Evolutionary conservation across 2,113 vertebrate genomes (phyloP).

Genomic region (Malurus alboscapulatus): DNA sequence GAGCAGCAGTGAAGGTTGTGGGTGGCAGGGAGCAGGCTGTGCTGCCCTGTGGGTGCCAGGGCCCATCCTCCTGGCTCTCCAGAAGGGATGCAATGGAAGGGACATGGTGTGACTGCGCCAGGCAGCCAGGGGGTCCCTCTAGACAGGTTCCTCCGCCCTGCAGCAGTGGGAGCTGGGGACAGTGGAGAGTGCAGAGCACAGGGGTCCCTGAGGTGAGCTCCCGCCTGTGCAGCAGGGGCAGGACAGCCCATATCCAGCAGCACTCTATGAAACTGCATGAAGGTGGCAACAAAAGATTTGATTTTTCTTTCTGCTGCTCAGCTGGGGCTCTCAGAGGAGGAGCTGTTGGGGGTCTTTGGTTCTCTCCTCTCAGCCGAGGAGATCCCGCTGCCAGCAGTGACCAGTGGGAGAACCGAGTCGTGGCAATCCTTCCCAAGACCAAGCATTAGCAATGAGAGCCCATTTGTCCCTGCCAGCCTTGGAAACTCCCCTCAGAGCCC

Average conservation of each 20-base stretch:
- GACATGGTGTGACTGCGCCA: not conserved
- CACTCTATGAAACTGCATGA: not conserved
- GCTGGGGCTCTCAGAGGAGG: not conserved
- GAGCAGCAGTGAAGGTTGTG: not conserved
- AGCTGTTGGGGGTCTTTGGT: not conserved
- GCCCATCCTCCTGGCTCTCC: not conserved
- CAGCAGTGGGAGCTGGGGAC: not conserved
- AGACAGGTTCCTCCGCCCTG: fast-evolving
- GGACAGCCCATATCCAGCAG: not conserved
- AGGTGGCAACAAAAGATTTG: not conserved
- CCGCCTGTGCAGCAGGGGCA: not conserved
- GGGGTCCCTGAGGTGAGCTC: not conserved
- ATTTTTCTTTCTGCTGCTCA: not conserved
- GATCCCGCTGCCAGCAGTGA: not conserved
- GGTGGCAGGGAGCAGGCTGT: not conserved
- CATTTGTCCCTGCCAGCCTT: not conserved
- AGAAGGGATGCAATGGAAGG: not conserved
- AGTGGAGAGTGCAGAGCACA: not conserved
- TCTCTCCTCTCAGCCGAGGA: not conserved
- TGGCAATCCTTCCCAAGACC: not conserved
- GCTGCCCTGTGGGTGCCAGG: not conserved
- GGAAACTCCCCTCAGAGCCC: not conserved
- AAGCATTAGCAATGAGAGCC: not conserved
- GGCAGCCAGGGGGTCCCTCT: not conserved
- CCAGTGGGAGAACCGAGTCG: fast-evolving